Conservation (phyloP, 2,888 invertebrate genomes). For the Eustalomyia histrio region DNA sequence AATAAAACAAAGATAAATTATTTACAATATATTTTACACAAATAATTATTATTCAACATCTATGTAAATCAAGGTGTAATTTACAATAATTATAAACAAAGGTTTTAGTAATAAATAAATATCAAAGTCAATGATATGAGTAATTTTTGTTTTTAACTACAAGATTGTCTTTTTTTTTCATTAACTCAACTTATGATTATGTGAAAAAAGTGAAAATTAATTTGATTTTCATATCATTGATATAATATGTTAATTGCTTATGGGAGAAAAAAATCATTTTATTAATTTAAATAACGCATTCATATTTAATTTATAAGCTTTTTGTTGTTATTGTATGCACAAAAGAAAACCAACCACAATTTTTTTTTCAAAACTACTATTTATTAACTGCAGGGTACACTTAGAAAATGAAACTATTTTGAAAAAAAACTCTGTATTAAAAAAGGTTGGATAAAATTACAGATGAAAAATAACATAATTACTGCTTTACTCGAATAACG, state of each 20-base stretch:
- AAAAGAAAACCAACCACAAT: constrained; percentile 30
- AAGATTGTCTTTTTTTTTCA: constrained; percentile 6
- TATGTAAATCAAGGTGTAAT: not conserved
- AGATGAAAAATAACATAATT: too few relatives aligned
- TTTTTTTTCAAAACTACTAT: constrained; percentile 15
- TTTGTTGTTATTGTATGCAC: constrained; percentile 6
- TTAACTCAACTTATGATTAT: not conserved
- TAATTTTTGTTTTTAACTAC: not conserved
- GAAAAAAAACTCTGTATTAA: too few relatives aligned
- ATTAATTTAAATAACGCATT: constrained; percentile 28
- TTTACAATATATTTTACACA: not conserved
- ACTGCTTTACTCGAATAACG: too few relatives aligned
- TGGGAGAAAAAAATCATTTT: constrained; percentile 17
- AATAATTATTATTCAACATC: not conserved
- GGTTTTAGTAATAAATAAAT: not conserved
- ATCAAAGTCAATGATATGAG: not conserved
- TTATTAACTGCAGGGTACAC: too few relatives aligned
- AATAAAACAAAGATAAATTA: not conserved
- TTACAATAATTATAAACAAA: not conserved
- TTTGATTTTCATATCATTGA: constrained; percentile 23
- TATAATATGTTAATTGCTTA: not conserved
- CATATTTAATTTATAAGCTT: constrained; percentile 2
- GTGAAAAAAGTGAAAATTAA: constrained; percentile 43
- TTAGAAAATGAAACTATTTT: too few relatives aligned
- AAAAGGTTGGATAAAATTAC: too few relatives aligned